Evolutionary conservation across 2,113 vertebrate species (phyloP), one percentile per base, ranked within the genome.

Genomic region (Oplegnathus fasciatus): DNA sequence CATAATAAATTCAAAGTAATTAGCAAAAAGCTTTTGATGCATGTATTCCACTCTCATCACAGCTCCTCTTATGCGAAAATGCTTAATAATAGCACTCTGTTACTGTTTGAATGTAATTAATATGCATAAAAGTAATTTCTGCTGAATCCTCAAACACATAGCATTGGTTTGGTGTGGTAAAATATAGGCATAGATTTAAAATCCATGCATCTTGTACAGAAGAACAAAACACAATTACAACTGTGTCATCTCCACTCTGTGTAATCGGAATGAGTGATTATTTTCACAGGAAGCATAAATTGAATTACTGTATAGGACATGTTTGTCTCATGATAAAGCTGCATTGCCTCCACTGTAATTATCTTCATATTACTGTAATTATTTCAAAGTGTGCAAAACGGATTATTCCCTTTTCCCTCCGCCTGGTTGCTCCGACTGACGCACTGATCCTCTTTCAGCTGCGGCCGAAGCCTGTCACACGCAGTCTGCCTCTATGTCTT

Each of bases 301-400:
- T 93, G 82, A 95, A 95, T 96, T 90, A 92, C 85, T 86, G 85
- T 86, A 86, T 78, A 87, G 84, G 86, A 93, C 83, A 82, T 92
- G 89, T 90, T 92, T 89, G 86, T 90, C 89, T 86, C 86, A 62
- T 90, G 91, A 94, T 92, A 88, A 93, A 93, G 93, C 91, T 84
- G 82, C 78, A 87, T 81, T 84, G 89, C 89, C 88, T 92, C 88
- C 69, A 82, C 88, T 89, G 86, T 93, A 94, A 95, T 96, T 94
- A 95, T 96, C 88, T 94, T 93, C 82, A 86, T 93, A 93, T 94
- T 93, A 94, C 90, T 93, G 92, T 94, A 94, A 95, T 95, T 95
- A 95, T 95, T 95, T 93, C 55, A 93, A 94, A 93, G 89, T 91
- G 86, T 91, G 90, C 83, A 92, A 94, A 95, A 93, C 34, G 44